Evolutionary conservation across 1,140 invertebrate genomes (phyloP), one percentile per base, ranked within the genome.

Genomic region (Philotrypesis tridentata): DNA sequence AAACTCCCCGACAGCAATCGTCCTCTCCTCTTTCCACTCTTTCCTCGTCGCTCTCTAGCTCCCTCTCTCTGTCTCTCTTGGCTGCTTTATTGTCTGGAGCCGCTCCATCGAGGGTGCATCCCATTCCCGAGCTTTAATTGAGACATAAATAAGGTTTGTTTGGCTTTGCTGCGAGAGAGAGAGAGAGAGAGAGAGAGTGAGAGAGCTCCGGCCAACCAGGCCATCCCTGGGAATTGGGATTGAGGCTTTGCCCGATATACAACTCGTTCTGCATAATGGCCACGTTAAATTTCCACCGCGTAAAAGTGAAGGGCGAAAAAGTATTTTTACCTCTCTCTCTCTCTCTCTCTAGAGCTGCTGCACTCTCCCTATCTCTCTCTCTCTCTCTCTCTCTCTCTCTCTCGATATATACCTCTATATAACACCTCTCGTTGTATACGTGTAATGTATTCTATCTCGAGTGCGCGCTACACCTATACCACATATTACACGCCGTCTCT

Each of bases 81-180:
- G 89, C 87, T 91, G 90, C 90, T 92, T 92, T 92, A 92, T 92
- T 90, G 90, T 90, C 90, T 89, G 89, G 87, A 91, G 90, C 88
- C 87, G 89, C 90, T 91, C 89, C 89, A 91, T 91, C 89, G 70
- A 90, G 91, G 91, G 91, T 91, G 90, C 91, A 92, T 91, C 90
- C 90, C 89, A 83, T 79, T 79, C 71, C 75, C 74, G 3, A 80
- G 88, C 89, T 91, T 92, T 92, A 92, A 92, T 92, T 92, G 91
- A 92, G 91, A 92, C 91, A 92, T 92, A 92, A 92, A 92, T 92
- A 92, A 92, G 91, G 90, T 92, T 91, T 92, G 90, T 92, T 92
- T 92, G 90, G 90, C 90, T 92, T 91, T 89, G 89, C 90, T 88
- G n/a, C n/a, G n/a, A n/a, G n/a, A n/a, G n/a, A n/a, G n/a, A n/a